These are phyloP conservation scores for Athripsodes cinereus DNA, from an alignment of 2,888 invertebrate species.

Conservation along the genomic window DNA sequence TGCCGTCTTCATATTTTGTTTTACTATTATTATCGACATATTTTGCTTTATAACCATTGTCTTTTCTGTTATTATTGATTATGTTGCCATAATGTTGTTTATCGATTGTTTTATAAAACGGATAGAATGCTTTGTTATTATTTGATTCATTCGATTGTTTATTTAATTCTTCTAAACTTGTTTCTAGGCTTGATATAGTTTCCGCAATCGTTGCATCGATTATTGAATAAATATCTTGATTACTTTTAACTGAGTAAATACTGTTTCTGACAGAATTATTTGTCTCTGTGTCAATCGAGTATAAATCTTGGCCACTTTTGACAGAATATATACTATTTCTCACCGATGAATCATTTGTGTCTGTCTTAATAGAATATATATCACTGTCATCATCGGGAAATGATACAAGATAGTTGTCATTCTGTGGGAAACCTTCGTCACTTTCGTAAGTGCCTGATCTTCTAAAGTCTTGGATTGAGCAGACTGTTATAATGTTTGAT, in stretches of 20 bases:
- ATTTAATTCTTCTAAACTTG: slow-evolving; percentile 18
- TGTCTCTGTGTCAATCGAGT: slow-evolving; percentile 17
- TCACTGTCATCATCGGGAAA: slow-evolving; percentile 38
- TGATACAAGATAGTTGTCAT: slow-evolving; percentile 39
- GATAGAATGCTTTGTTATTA: neutral
- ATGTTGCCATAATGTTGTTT: neutral
- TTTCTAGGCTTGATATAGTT: slow-evolving; percentile 18
- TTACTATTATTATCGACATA: neutral
- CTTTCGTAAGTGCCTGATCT: slow-evolving; percentile 26
- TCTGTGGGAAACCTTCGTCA: slow-evolving; percentile 32
- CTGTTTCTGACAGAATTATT: slow-evolving; percentile 12
- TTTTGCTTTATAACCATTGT: neutral
- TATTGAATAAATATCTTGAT: slow-evolving; percentile 15
- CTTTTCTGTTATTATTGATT: neutral
- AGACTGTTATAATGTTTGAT: slow-evolving; percentile 22
- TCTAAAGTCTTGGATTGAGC: slow-evolving; percentile 25
- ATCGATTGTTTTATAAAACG: too few species aligned
- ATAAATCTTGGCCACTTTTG: slow-evolving; percentile 20
- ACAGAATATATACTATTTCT: slow-evolving; percentile 22
- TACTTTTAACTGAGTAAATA: slow-evolving; percentile 20
- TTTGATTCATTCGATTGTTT: slow-evolving; percentile 1
- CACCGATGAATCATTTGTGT: slow-evolving; percentile 12
- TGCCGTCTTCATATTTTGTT: neutral
- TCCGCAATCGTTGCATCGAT: slow-evolving; percentile 23
- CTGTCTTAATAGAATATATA: slow-evolving; percentile 29